These are phyloP conservation scores for Chymomyza procnemis DNA, from an alignment of 2,888 invertebrate species.

Conservation along the genomic window DNA sequence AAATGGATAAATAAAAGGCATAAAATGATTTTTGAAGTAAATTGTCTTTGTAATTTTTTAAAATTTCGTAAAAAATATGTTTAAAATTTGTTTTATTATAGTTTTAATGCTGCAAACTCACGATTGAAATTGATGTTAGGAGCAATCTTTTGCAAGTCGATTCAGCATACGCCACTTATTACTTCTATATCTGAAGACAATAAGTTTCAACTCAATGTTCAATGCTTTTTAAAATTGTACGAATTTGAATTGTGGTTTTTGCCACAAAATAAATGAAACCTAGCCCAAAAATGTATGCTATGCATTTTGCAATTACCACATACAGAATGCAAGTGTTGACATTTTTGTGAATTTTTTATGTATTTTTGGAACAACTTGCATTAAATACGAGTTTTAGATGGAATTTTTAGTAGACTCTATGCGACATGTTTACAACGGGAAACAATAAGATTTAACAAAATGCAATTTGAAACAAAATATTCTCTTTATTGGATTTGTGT, in stretches of 20 bases:
- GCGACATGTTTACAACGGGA: conserved; percentile 14
- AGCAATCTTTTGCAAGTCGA: too few relatives aligned
- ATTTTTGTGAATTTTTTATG: conserved; percentile 1
- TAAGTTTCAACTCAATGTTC: conserved; percentile 14
- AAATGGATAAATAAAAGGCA: too few relatives aligned
- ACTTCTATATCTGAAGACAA: too few relatives aligned
- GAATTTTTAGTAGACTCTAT: conserved; percentile 42
- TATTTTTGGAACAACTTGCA: conserved; percentile 47
- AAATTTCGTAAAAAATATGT: too few relatives aligned
- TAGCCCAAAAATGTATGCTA: conserved; percentile 2
- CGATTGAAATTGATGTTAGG: too few relatives aligned
- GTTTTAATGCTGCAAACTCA: too few relatives aligned
- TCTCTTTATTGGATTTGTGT: conserved; percentile 8
- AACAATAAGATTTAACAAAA: conserved; percentile 19
- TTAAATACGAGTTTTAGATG: conserved; percentile 64
- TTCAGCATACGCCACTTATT: too few relatives aligned
- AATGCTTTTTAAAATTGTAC: too few relatives aligned
- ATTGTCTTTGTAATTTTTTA: too few relatives aligned
- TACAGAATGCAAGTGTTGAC: conserved; percentile 48
- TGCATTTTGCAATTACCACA: conserved; percentile 26
- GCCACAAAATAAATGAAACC: not conserved
- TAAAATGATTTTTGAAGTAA: too few relatives aligned
- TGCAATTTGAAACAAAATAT: conserved; percentile 14
- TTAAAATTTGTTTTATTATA: too few relatives aligned
- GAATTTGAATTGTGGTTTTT: too few relatives aligned